A percentile compares a stretch with the other conserved stretches of the same genome.
Evolutionary conservation across 2,888 invertebrate genomes (phyloP).

Genomic region (Euspilapteryx auroguttella): DNA sequence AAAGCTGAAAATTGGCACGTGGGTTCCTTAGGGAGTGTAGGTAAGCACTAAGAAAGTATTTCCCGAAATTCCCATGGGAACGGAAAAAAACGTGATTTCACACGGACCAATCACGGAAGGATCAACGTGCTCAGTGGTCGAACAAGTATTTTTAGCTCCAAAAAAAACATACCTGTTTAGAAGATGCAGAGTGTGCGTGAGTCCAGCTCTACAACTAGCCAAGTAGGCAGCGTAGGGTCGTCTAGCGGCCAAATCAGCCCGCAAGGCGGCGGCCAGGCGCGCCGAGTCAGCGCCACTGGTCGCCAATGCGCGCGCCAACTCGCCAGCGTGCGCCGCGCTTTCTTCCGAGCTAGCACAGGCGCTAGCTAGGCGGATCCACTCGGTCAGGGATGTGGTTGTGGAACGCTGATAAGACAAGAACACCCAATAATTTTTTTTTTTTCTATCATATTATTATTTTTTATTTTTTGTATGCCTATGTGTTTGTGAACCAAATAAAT

Average conservation of each 20-base stretch:
- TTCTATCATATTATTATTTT: no score
- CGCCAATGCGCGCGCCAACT: slow-evolving; percentile 13
- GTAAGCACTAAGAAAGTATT: no score
- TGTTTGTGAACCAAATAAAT: no score
- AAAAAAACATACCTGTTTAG: slow-evolving; percentile 22
- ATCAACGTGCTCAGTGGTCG: no score
- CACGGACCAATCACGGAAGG: no score
- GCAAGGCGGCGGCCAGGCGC: slow-evolving; percentile 33
- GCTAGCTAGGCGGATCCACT: slow-evolving; percentile 35
- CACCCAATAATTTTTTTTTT: no score
- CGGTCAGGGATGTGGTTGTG: slow-evolving; percentile 31
- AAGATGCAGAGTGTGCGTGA: slow-evolving; percentile 25
- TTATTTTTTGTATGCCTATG: no score
- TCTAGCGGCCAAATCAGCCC: slow-evolving; percentile 41
- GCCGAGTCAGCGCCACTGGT: slow-evolving; percentile 11
- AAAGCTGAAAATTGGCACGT: no score
- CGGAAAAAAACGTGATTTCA: no score
- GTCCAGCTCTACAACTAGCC: slow-evolving; percentile 29
- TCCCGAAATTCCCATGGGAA: no score
- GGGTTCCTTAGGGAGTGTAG: no score
- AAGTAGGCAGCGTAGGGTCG: slow-evolving; percentile 43
- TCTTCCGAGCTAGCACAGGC: slow-evolving; percentile 16
- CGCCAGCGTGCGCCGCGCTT: slow-evolving; percentile 17
- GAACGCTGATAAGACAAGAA: no score
- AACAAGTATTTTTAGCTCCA: not conserved